Base-by-base conservation (phyloP, 2,113 vertebrate species). In the Pygoscelis antarcticus region DNA sequence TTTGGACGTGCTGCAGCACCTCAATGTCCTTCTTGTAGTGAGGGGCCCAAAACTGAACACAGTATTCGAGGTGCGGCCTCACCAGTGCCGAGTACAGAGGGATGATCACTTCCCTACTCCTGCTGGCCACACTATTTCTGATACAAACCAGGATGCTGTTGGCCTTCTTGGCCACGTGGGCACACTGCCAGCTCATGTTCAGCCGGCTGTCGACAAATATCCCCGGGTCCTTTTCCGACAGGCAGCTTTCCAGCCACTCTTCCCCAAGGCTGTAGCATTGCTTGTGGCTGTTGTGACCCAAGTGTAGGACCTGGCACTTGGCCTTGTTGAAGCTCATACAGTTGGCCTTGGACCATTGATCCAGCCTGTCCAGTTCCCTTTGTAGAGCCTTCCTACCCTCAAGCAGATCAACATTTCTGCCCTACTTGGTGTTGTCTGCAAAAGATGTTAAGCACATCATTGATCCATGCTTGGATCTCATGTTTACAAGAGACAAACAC, bases 201-300 rank as follows among this genome's bases (percentile, higher is more conserved):
- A 77, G 57, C 11, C 0, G 3, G 27, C 27, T 49, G 58, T 51
- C 1, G 2, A 36, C 11, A n/a, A 49, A 6, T 11, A 32, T 5
- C 2, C 27, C 18, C 5, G 32, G n/a, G 16, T 51, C 18, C 34
- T 47, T 60, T 60, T 36, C 55, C 3, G 1, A 7, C 4, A 2
- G n/a, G 46, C 74, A 49, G n/a, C 16, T 25, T 30, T 61, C 15
- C 75, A 61, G 57, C 26, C 20, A 18, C n/a, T 61, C 57, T 29
- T 38, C 16, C 46, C 58, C 27, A 51, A 30, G 46, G 21, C 55
- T 49, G 26, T 49, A 30, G 26, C 1, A 3, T 27, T 49, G 44
- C 44, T 6, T 47, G 74, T 26, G n/a, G 15, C 61, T 49, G 75
- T 61, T 38, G 34, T 61, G 57, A 23, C 11, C 8, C 13, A 77